phyloP scores from a whole-genome alignment of 2,888 invertebrate species.

The Perizoma affinitatum region DNA sequence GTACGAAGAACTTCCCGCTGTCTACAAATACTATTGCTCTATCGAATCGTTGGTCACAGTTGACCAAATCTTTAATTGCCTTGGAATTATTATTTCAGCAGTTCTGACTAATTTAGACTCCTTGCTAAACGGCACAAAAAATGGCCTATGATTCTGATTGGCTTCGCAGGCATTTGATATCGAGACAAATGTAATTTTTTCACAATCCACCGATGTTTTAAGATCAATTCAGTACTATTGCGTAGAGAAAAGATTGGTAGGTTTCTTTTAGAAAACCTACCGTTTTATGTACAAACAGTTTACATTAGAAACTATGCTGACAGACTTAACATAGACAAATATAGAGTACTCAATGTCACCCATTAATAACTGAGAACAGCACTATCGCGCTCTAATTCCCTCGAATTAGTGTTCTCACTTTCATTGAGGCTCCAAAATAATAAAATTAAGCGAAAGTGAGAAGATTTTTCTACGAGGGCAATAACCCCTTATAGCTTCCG shows the following conservation, averaged over 20 bases:
- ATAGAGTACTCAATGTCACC: constrained; percentile 13
- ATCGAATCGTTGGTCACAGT: constrained; percentile 28
- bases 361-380: constrained; percentile 17
- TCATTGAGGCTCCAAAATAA: constrained; percentile 32
- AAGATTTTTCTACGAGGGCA: background rate
- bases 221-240: too few relatives aligned
- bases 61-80: constrained; percentile 32
- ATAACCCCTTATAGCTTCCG: background rate
- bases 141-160: too few relatives aligned
- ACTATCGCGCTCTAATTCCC: constrained; percentile 34
- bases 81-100: constrained; percentile 30
- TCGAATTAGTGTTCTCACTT: constrained; percentile 43
- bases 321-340: too few relatives aligned
- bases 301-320: too few relatives aligned
- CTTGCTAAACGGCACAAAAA: background rate
- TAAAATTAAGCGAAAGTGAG: constrained; percentile 34
- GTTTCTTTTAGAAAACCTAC: too few relatives aligned
- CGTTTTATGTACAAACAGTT: background rate
- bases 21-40: constrained; percentile 7
- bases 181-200: too few relatives aligned
- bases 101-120: constrained; percentile 24
- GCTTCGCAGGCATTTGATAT: too few relatives aligned
- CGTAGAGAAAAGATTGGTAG: too few relatives aligned
- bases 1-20: too few relatives aligned
- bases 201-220: too few relatives aligned